phyloP scores from a whole-genome alignment of 2,888 invertebrate species.

The Parelbella ahira region DNA sequence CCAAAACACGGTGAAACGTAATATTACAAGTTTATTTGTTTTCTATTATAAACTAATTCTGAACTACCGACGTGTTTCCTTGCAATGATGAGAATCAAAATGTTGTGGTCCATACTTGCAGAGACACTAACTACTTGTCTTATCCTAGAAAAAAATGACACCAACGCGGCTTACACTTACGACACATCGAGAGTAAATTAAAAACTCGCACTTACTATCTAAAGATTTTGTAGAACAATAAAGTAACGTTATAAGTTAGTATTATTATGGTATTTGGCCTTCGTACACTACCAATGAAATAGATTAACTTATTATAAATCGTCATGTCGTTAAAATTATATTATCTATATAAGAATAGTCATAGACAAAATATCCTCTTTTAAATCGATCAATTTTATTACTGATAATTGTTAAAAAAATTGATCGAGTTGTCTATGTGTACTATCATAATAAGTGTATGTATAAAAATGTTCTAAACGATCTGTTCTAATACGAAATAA shows the following conservation, averaged over 20 bases:
- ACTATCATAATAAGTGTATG: constrained; percentile 5
- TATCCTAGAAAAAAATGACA: constrained; percentile 15
- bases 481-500: too few relatives aligned
- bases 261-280: constrained; percentile 24
- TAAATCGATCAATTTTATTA: constrained; percentile 5
- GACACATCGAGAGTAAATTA: constrained; percentile 5
- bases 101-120: constrained; percentile 13
- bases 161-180: constrained; percentile 5
- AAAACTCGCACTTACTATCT: background rate
- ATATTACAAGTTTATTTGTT: too few relatives aligned
- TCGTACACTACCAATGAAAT: constrained; percentile 14
- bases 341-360: constrained; percentile 11
- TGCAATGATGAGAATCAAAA: constrained; percentile 4
- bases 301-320: constrained; percentile 7
- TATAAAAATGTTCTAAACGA: constrained; percentile 14
- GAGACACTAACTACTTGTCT: constrained; percentile 16
- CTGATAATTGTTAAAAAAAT: constrained; percentile 1
- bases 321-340: constrained; percentile 15
- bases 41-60: too few relatives aligned
- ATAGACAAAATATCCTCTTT: constrained; percentile 7
- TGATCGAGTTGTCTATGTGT: constrained; percentile 10
- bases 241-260: constrained; percentile 18
- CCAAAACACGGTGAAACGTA: too few relatives aligned
- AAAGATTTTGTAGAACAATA: constrained; percentile 6
- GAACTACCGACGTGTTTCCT: too few relatives aligned